These are phyloP conservation scores for Chrysochloris asiatica DNA, from an alignment of 2,113 vertebrate genomes.

Conservation along the genomic window DNA sequence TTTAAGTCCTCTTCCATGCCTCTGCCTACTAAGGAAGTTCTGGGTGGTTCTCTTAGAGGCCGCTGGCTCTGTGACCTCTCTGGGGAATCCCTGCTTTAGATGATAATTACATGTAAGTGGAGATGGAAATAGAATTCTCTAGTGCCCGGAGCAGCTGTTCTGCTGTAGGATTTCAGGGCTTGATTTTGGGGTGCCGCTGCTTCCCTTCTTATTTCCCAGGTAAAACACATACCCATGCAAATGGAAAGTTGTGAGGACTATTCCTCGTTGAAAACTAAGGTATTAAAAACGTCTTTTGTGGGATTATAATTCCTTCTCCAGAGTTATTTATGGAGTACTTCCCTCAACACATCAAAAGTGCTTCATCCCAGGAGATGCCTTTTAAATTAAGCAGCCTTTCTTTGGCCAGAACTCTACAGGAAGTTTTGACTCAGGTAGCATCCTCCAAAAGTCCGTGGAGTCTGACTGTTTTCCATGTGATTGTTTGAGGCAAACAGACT, in stretches of 20 bases:
- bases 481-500: background rate
- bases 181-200: background rate
- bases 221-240: background rate
- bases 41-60: background rate
- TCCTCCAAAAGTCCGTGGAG: too few relatives aligned
- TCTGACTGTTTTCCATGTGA: background rate
- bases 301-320: background rate
- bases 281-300: background rate
- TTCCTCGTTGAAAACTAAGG: background rate
- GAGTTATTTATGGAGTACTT: slow-evolving; percentile 31
- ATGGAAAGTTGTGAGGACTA: background rate
- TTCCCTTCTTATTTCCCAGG: background rate
- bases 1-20: background rate
- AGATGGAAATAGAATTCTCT: slow-evolving; percentile 47
- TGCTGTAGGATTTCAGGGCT: background rate
- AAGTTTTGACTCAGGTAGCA: too few relatives aligned
- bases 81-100: background rate
- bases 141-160: slow-evolving; percentile 14
- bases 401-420: background rate
- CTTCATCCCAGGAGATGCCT: slow-evolving; percentile 26
- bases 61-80: background rate
- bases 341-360: background rate
- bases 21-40: background rate
- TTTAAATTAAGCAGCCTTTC: background rate
- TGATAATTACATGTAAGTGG: slow-evolving; percentile 7